Percentiles rank a stretch among this genome's conserved stretches.
Conservation (phyloP, 2,888 invertebrate species). For the Drosophila maculinotata region DNA sequence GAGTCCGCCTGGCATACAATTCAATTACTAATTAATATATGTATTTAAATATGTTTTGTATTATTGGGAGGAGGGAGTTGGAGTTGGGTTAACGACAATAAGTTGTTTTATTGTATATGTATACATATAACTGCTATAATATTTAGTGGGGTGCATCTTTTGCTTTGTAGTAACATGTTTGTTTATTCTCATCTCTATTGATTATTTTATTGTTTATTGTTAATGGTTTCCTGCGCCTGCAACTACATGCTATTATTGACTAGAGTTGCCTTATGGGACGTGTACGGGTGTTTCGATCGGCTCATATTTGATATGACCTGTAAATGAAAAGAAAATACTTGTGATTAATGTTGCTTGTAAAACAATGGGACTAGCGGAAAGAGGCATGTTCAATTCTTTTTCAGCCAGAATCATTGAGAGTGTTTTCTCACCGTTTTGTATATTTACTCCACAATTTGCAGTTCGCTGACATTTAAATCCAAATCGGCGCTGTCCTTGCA, state of each 20-base stretch:
- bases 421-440: constrained; percentile 24
- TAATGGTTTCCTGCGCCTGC: constrained; percentile 68
- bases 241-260: constrained; percentile 82
- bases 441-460: constrained; percentile 84
- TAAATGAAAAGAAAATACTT: neutral
- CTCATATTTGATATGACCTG: constrained; percentile 72
- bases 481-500: constrained; percentile 84
- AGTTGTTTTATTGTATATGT: constrained; percentile 27
- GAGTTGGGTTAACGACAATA: constrained; percentile 44
- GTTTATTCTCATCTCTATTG: constrained; percentile 39
- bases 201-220: constrained; percentile 54
- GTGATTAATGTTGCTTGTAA: neutral
- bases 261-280: constrained; percentile 83
- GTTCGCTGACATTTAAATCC: constrained; percentile 80
- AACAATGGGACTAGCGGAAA: too few species aligned
- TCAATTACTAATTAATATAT: constrained; percentile 30
- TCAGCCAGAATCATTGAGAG: too few species aligned
- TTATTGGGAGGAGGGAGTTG: constrained; percentile 8
- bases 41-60: constrained; percentile 39
- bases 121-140: constrained; percentile 47
- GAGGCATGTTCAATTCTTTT: neutral
- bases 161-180: constrained; percentile 52
- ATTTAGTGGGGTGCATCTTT: constrained; percentile 33
- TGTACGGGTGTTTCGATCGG: constrained; percentile 59
- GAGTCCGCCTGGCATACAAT: constrained; percentile 27